Evolutionary conservation across 1,140 invertebrate species (phyloP).

Genomic region (Trialeurodes vaporariorum): DNA sequence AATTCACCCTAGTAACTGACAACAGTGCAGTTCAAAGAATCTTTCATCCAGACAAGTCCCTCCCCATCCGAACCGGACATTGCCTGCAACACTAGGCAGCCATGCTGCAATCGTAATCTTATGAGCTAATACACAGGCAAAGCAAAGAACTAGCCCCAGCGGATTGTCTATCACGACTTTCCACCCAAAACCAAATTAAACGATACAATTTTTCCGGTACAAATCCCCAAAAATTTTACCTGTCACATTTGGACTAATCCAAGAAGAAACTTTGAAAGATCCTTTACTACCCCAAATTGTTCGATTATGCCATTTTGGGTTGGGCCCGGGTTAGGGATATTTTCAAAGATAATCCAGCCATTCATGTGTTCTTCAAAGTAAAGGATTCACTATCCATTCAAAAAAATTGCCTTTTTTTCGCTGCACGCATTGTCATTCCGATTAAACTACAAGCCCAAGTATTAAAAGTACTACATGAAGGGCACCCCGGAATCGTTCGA

Average conservation of each 20-base stretch:
- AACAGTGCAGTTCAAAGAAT: not conserved
- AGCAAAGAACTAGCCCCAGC: not conserved
- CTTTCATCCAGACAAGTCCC: not conserved
- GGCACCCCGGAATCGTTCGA: conserved; percentile 26
- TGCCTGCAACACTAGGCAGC: not conserved
- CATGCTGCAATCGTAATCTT: not conserved
- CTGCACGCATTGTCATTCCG: conserved; percentile 22
- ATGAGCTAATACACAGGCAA: not conserved
- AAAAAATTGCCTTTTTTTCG: conserved; percentile 17
- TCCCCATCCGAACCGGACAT: not conserved
- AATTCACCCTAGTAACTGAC: not conserved
- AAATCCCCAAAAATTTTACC: not conserved
- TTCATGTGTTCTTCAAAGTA: not conserved
- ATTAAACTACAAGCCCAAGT: conserved; percentile 15
- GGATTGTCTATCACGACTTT: not conserved
- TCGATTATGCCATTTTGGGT: not conserved
- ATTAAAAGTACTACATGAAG: conserved; percentile 29
- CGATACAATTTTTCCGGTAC: not conserved
- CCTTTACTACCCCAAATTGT: not conserved
- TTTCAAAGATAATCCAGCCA: not conserved
- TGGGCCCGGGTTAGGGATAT: not conserved
- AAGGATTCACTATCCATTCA: not conserved
- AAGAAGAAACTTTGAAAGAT: not conserved
- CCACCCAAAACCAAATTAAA: not conserved
- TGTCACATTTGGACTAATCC: not conserved